phyloP scores from a whole-genome alignment of 2,888 invertebrate species.

The Diarsia rubi region DNA sequence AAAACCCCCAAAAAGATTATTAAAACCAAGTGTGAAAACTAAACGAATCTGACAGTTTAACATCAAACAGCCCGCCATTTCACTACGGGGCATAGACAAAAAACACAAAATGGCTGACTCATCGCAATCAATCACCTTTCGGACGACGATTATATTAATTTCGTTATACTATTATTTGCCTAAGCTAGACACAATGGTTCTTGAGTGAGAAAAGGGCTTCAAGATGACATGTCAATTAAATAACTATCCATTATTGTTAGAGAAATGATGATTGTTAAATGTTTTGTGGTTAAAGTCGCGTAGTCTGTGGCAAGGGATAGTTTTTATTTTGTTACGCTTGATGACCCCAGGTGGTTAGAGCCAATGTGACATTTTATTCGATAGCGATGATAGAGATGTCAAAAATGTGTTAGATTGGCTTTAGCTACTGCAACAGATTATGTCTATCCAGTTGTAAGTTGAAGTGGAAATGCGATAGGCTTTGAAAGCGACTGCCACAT shows the following conservation, averaged over 20 bases:
- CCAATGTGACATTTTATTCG: background rate
- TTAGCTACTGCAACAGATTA: background rate
- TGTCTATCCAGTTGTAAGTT: background rate
- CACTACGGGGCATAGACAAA: constrained; percentile 62
- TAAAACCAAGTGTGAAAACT: constrained; percentile 64
- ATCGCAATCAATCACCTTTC: constrained; percentile 90
- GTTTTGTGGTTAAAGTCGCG: constrained; percentile 30
- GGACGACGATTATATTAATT: constrained; percentile 89
- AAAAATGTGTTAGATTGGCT: background rate
- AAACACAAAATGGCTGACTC: constrained; percentile 81
- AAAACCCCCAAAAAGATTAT: constrained; percentile 16
- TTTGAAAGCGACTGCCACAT: background rate
- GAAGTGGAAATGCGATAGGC: background rate
- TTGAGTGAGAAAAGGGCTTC: constrained; percentile 76
- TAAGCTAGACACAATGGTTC: constrained; percentile 85
- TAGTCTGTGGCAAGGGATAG: constrained; percentile 37
- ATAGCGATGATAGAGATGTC: background rate
- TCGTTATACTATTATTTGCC: constrained; percentile 87
- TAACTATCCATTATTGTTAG: constrained; percentile 80
- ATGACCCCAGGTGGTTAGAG: background rate
- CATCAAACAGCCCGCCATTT: constrained; percentile 67
- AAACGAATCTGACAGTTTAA: constrained; percentile 66
- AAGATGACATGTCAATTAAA: constrained; percentile 90
- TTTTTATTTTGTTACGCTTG: background rate
- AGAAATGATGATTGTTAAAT: constrained; percentile 43